Percentiles rank a stretch among this genome's conserved stretches.
phyloP scores from a whole-genome alignment of 2,888 invertebrate species.

The Mellilla xanthometata region DNA sequence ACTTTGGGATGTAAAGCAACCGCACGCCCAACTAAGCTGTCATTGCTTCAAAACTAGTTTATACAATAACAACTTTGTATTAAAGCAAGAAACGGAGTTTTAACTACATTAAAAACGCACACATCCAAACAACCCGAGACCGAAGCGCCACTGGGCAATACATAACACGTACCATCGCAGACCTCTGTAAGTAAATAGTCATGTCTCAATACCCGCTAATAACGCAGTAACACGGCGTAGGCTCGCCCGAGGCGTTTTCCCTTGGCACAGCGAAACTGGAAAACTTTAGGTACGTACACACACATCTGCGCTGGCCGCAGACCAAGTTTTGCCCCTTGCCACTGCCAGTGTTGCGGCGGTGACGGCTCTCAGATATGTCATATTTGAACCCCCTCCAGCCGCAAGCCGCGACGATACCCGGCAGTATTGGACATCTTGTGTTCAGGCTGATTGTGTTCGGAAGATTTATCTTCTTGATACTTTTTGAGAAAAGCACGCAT shows the following conservation, averaged over 20 bases:
- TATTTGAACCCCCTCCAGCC: constrained; percentile 57
- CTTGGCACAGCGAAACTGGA: constrained; percentile 49
- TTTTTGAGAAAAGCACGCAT: constrained; percentile 10
- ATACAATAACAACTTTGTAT: too few species aligned
- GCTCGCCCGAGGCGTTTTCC: constrained; percentile 65
- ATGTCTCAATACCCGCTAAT: constrained; percentile 73
- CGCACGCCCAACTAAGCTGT: too few species aligned
- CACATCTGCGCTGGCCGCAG: constrained; percentile 75
- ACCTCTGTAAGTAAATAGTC: constrained; percentile 74
- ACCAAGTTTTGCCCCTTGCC: constrained; percentile 52
- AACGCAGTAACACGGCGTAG: constrained; percentile 70
- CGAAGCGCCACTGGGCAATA: constrained; percentile 49
- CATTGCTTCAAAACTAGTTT: too few species aligned
- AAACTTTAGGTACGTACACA: constrained; percentile 32
- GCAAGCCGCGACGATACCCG: constrained; percentile 33
- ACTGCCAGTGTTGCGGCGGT: constrained; percentile 66
- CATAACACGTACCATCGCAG: constrained; percentile 42
- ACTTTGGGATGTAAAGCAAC: too few species aligned
- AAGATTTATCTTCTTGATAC: constrained; percentile 38
- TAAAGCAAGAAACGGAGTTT: too few species aligned
- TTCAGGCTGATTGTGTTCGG: constrained; percentile 57
- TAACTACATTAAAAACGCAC: too few species aligned
- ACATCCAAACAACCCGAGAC: constrained; percentile 20
- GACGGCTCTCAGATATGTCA: constrained; percentile 78
- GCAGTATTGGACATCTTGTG: constrained; percentile 61